These are phyloP conservation scores for Pachypeltis micranthus DNA, from an alignment of 1,140 invertebrate genomes.

Conservation along the genomic window DNA sequence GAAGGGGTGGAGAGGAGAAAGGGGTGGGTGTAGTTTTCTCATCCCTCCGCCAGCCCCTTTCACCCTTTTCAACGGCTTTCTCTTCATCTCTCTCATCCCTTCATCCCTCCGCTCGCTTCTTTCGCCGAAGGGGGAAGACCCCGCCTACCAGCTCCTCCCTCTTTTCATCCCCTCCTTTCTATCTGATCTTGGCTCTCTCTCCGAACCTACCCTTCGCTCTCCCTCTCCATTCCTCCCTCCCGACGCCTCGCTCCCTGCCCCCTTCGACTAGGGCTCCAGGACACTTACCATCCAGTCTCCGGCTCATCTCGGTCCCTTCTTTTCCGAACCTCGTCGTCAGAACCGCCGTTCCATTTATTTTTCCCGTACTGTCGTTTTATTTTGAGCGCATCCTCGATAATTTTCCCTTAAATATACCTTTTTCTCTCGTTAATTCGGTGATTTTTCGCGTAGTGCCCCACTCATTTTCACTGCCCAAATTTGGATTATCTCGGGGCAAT, in stretches of 20 bases:
- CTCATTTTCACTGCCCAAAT: not conserved
- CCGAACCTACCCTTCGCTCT: not conserved
- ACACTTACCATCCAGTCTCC: not conserved
- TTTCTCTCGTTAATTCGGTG: not conserved
- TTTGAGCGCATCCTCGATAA: not conserved
- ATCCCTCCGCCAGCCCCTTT: not conserved
- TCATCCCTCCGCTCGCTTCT: not conserved
- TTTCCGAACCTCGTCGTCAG: not conserved
- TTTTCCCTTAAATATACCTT: not conserved
- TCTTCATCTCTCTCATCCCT: too few species aligned
- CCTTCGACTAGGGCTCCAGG: too few species aligned
- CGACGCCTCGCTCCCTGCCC: too few species aligned
- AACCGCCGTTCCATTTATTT: not conserved
- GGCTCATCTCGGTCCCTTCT: not conserved
- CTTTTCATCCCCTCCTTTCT: not conserved
- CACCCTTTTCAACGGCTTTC: not conserved
- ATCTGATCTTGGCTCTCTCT: not conserved
- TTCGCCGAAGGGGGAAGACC: not conserved
- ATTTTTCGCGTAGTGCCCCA: not conserved
- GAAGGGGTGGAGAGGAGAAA: not conserved
- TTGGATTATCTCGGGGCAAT: conserved; percentile 5
- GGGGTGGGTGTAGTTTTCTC: not conserved
- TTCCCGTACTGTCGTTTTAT: not conserved
- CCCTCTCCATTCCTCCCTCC: not conserved
- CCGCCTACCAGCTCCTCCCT: conserved; percentile 6